These are phyloP conservation scores for Gallinago undulata DNA, from an alignment of 2,113 vertebrate species.

Conservation along the genomic window DNA sequence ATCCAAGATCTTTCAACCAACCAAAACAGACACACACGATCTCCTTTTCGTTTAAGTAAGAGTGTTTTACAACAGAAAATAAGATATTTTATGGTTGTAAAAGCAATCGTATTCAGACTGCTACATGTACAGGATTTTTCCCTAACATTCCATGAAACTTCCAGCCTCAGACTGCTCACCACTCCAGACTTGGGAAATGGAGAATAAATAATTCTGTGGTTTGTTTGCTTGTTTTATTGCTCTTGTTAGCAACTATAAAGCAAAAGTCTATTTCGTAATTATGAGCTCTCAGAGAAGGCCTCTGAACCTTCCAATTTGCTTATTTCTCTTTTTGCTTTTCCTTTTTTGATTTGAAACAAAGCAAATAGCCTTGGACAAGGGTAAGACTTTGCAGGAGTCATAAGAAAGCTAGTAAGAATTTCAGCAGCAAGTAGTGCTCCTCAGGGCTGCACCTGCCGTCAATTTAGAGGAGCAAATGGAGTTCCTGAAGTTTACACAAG, in stretches of 20 bases:
- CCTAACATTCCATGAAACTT: not conserved
- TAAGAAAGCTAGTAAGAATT: not conserved
- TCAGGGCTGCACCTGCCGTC: not conserved
- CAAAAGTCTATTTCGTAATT: accelerated
- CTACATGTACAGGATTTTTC: not conserved
- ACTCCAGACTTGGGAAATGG: not conserved
- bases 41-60: not conserved
- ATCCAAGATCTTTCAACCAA: not conserved
- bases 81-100: not conserved
- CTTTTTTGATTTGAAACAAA: not conserved
- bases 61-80: not conserved
- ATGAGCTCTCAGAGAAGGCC: not conserved
- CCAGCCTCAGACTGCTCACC: not conserved
- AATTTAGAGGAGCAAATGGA: not conserved
- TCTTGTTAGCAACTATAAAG: not conserved
- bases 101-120: not conserved
- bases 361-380: not conserved
- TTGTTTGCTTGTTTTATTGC: not conserved
- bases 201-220: not conserved
- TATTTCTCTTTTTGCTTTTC: not conserved
- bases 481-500: not conserved
- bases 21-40: not conserved
- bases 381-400: not conserved
- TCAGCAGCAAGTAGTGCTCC: not conserved
- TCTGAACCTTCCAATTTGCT: not conserved